These are phyloP conservation scores for Pagrus major DNA, from an alignment of 2,113 vertebrate genomes.

Conservation along the genomic window DNA sequence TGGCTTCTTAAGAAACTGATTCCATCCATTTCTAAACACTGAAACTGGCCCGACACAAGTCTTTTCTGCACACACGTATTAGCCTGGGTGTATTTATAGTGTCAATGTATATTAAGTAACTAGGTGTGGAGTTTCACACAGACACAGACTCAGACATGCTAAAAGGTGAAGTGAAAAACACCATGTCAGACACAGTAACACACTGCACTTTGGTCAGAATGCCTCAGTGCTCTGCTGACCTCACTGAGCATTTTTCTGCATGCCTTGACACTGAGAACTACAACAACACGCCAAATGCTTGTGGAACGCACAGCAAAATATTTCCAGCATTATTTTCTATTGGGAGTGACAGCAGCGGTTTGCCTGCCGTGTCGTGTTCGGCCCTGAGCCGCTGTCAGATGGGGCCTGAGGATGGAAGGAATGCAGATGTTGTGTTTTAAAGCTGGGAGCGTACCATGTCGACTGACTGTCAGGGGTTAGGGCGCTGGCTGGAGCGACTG, in stretches of 20 bases:
- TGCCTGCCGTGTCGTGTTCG: constrained; percentile 42
- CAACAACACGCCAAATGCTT: background rate
- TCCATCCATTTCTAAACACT: background rate
- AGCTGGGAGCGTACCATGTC: constrained; percentile 30
- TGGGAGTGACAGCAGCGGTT: constrained; percentile 55
- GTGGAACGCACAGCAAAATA: constrained; percentile 7
- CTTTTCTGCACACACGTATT: background rate
- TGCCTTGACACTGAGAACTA: constrained; percentile 8
- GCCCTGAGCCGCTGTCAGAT: constrained; percentile 37
- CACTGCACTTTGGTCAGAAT: constrained; percentile 7
- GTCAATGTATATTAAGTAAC: too few species aligned
- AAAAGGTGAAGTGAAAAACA: background rate
- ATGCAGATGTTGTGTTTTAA: constrained; percentile 53
- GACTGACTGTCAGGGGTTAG: constrained; percentile 41
- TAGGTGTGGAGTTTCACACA: background rate
- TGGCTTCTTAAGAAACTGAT: background rate
- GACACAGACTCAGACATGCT: background rate
- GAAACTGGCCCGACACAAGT: background rate
- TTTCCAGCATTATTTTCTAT: constrained; percentile 33
- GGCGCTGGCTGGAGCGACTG: constrained; percentile 7
- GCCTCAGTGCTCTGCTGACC: constrained; percentile 33
- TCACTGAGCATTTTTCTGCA: constrained; percentile 12
- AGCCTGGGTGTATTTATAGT: background rate
- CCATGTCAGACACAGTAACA: constrained; percentile 2
- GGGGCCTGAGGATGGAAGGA: constrained; percentile 59